Base-by-base conservation (phyloP, 2,888 invertebrate genomes). In the Agrotis ipsilon region DNA sequence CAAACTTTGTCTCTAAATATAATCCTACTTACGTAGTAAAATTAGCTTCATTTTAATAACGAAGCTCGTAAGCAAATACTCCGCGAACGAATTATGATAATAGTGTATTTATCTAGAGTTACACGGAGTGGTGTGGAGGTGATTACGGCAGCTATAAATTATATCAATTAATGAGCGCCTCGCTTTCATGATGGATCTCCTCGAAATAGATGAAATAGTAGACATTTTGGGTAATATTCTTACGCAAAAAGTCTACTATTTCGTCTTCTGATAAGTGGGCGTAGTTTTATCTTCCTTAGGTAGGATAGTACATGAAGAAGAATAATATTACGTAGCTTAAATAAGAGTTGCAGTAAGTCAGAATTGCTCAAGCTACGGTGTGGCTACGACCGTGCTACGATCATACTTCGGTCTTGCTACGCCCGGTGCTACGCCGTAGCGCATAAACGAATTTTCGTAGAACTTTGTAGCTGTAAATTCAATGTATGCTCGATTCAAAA, bases 121-220 rank as follows among this genome's bases (percentile, higher is more conserved):
- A 65, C 59, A 67, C 62, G 24, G 49, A 62, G 70, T 63, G 67
- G 54, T 73, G 64, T 58, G 61, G 43, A 72, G 79, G 79, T 80
- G 78, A 84, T 86, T 86, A 88, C 83, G 76, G 68, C 21, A 59
- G 62, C 75, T 77, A 87, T 88, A 86, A 87, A 87, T 88, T 89
- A 89, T 88, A 80, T 78, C 80, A 86, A 90, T 88, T 87, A 89
- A 89, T 89, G 89, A 88, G 69, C 27, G 68, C 52, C 58, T 54
- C 64, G 51, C 54, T n/a, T 39, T 43, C 57, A 67, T 79, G 84
- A 84, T 83, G 86, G 81, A 87, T 85, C 77, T 57, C 54, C 46
- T 64, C 49, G 55, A 63, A 48, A 63, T 64, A 58, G 45, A 61
- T 46, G 58, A 61, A 51, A 63, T 68, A 58, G 18, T 51, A 21